These are phyloP conservation scores for Aplocera efformata DNA, from an alignment of 2,888 invertebrate genomes.

Conservation along the genomic window DNA sequence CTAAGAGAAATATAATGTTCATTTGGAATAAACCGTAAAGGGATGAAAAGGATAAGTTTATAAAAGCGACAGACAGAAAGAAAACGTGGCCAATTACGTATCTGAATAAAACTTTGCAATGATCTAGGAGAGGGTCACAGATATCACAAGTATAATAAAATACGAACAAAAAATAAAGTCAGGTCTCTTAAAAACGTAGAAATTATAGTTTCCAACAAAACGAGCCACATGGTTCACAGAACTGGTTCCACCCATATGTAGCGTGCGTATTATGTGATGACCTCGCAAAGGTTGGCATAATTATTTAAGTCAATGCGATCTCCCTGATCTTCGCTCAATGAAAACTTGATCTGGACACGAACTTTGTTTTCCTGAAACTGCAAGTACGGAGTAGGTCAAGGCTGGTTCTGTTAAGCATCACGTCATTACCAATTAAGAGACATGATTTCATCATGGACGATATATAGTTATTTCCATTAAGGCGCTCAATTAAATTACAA, in stretches of 20 bases:
- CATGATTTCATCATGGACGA: constrained; percentile 7
- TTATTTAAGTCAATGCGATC: constrained; percentile 18
- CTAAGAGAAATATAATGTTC: not conserved
- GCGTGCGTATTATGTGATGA: constrained; percentile 42
- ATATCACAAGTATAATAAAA: no score
- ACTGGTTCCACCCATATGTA: constrained; percentile 25
- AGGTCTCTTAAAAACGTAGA: no score
- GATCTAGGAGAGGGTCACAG: no score
- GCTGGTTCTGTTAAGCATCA: constrained; percentile 5
- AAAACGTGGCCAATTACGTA: no score
- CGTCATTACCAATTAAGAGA: constrained; percentile 2
- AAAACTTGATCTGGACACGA: constrained; percentile 13
- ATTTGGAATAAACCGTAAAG: not conserved
- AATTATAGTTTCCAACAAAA: not conserved
- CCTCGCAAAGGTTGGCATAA: constrained; percentile 59
- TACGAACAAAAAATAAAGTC: no score
- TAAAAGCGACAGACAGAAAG: no score
- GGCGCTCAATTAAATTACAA: no score
- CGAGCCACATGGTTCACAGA: constrained; percentile 3
- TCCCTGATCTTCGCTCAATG: constrained; percentile 14
- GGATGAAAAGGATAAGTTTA: no score
- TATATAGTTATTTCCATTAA: no score
- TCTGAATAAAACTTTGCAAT: no score
- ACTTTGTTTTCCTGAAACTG: constrained; percentile 20
- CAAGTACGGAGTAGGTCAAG: constrained; percentile 20